Evolutionary conservation across 2,797 vertebrate species (phyloP), one percentile per base, ranked within the genome.

Genomic region (Sphaeramia orbicularis): DNA sequence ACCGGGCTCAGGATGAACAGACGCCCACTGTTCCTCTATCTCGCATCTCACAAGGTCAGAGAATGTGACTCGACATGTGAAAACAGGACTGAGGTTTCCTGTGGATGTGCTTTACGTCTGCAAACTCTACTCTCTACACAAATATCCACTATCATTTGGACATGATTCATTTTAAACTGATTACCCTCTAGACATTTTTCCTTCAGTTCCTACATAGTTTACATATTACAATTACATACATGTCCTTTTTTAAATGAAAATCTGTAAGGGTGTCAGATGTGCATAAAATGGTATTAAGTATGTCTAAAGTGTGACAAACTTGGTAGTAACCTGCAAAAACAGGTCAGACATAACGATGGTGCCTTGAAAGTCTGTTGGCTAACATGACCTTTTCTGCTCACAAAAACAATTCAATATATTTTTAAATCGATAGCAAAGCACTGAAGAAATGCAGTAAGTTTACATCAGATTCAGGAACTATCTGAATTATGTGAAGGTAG

Each of bases 21-120:
- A 42, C 30, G 10, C 42, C 55, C 35, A 35, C 71, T 80, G 69
- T 76, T 78, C 45, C 55, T 65, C 64, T 57, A 61, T 72, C 74
- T 57, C 58, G 0, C 60, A 64, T 76, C 69, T 67, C 38, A 24
- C 63, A 49, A 35, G 61, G 63, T 56, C 59, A 27, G 19, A 53
- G 44, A 73, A 71, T 40, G 58, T 72, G 61, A 76, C 58, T 65
- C 3, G 6, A 47, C 62, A 55, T 47, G 76, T 64, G 63, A 70
- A 40, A 45, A 53, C 71, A 49, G 15, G 44, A 66, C 1, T 13
- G 4, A 15, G 45, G 66, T 8, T 30, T 69, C 61, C 44, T 30
- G 50, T 41, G 32, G 73, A 49, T 2, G 10, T 19, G 35, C 37
- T 62, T 12, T 2, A n/a, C n/a, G 44, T 61, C 50, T 16, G 8